A percentile compares a stretch with the other conserved stretches of the same genome.
These are phyloP conservation scores for Poicephalus meyeri DNA, from an alignment of 2,113 vertebrate species.

Conservation along the genomic window DNA sequence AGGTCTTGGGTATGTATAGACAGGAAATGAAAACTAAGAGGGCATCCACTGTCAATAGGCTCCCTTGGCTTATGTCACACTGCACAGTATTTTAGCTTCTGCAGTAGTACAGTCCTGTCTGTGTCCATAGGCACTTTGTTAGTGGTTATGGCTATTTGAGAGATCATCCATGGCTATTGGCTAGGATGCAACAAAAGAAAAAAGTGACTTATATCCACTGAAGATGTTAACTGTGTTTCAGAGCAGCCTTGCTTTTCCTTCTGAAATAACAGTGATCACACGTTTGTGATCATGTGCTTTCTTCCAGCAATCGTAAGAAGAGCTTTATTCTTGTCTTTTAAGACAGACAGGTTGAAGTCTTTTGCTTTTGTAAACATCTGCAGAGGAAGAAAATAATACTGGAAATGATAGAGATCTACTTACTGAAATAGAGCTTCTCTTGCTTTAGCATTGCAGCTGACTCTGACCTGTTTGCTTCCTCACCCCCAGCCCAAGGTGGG, in stretches of 20 bases:
- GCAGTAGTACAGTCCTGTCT: background rate
- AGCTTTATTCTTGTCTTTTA: background rate
- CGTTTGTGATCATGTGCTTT: background rate
- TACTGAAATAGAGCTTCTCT: background rate
- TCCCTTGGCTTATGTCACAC: background rate
- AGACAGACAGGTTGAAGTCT: background rate
- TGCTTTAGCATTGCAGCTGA: background rate
- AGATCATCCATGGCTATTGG: accelerated
- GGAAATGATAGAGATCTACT: background rate
- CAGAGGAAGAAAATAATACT: background rate
- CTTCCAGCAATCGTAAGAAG: background rate
- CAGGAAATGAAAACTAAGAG: background rate
- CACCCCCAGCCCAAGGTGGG: accelerated
- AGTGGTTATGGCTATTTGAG: accelerated
- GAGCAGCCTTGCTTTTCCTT: background rate
- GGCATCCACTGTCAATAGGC: background rate
- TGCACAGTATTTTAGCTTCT: background rate
- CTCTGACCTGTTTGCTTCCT: background rate
- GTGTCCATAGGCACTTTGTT: background rate
- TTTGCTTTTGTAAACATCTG: background rate
- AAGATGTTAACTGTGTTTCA: background rate
- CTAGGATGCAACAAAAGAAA: background rate
- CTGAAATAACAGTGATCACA: background rate
- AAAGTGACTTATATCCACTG: background rate
- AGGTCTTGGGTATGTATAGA: background rate